Base-by-base conservation (phyloP, 2,888 invertebrate genomes). In the Phalera bucephala region DNA sequence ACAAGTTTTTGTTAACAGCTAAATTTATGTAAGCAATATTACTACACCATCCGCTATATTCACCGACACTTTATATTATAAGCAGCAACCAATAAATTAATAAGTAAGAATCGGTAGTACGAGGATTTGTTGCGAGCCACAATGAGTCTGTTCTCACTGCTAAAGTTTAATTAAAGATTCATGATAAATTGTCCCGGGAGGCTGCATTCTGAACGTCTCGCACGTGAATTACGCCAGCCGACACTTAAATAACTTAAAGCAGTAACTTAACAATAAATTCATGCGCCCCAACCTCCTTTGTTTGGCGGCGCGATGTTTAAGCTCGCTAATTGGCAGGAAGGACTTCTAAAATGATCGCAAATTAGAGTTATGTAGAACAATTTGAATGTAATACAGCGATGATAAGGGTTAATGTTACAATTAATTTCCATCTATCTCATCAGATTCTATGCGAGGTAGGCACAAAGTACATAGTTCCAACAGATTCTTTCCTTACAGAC, bases 161-260 rank as follows among this genome's bases (percentile, higher is more conserved):
- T 81, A 80, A 87, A 88, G 80, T 88, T 88, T 88, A 88, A 88
- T 88, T 88, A 88, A 88, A 88, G 88, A 88, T 88, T 87, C 86
- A 88, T 87, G 88, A 88, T 88, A 88, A 87, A 88, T 87, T 84
- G 85, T 83, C 80, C 76, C 72, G 77, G 83, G 84, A 82, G 84
- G 85, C 80, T 86, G 87, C 84, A 86, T 80, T 80, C 80, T 79
- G 72, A 71, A 68, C 72, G 72, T 70, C 75, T 77, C 77, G 75
- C 75, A 82, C 83, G 82, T 81, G 85, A 87, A 85, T 79, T 81
- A 79, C 83, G 73, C 72, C 67, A 76, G 71, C 65, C 76, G 77
- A 78, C 84, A 81, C 81, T 83, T 86, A 84, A 83, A 82, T 85
- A 83, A 82, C 83, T 84, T 81, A 81, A 81, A 77, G 78, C 78